Base-by-base conservation (phyloP, 2,113 vertebrate genomes). In the Platycercus adscitus region DNA sequence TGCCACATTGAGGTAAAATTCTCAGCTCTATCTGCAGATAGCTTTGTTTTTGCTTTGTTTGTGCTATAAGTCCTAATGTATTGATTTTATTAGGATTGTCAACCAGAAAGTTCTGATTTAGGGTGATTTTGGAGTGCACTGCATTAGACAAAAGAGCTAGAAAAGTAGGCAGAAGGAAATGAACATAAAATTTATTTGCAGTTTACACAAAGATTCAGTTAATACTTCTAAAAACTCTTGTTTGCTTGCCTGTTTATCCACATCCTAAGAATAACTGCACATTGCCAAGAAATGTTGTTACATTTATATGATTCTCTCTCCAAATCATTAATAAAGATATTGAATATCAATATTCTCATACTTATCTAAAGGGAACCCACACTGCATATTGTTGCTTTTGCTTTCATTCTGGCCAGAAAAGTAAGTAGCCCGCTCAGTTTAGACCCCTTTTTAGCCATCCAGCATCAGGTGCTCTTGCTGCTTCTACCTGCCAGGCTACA, bases 1-100 rank as follows among this genome's bases (percentile, higher is more conserved):
- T 80, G 61, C 11, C 70, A 87, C 61, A 44, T 8, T 47, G 75
- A 86, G 58, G 78, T 91, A 86, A 83, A 91, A 73, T 23, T 86
- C 37, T 10, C 55, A 89, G 37, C 8, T 47, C 7, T 47, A 37
- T 46, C 66, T 64, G 17, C 49, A 65, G 37, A n/a, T 13, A 85
- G 8, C 3, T 87, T 88, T 35, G 17, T 0, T 11, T 19, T 20
- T 24, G 4, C 58, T 7, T 25, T 44, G 21, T 50, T 26, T 19
- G 44, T 61, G 21, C 35, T 89, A 13, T 7, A 20, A 35, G 28
- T n/a, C 47, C 41, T 60, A 37, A 50, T 20, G 4, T 16, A 25
- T 60, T 66, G 9, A 70, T 13, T 33, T 71, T 33, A 58, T 71
- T 37, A 68, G 13, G 29, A 11, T 17, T 61, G 11, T 61, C 20